Conservation (phyloP, 2,888 invertebrate species). For the Deilephila elpenor region DNA sequence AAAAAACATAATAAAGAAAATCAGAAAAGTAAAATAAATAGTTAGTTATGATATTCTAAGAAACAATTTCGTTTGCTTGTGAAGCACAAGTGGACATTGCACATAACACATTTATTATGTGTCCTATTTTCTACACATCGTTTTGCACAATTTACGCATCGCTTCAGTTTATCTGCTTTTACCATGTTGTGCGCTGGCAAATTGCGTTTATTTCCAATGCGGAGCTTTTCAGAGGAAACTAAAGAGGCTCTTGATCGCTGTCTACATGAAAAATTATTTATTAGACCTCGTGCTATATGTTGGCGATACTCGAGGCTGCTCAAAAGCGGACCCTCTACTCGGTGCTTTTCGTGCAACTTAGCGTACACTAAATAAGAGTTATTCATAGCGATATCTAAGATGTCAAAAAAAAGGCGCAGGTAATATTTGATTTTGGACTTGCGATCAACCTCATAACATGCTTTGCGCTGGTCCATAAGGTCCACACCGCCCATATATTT, state of each 20-base stretch:
- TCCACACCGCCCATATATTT: constrained; percentile 36
- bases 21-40: background rate
- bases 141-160: constrained; percentile 41
- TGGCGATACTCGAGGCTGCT: constrained; percentile 40
- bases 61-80: too few species aligned
- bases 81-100: too few species aligned
- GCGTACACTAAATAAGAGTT: constrained; percentile 31
- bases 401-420: constrained; percentile 38
- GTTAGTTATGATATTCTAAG: too few species aligned
- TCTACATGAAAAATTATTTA: constrained; percentile 40
- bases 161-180: constrained; percentile 41
- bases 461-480: constrained; percentile 37
- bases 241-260: constrained; percentile 39
- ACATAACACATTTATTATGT: too few species aligned
- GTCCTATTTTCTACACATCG: constrained; percentile 35
- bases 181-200: constrained; percentile 39
- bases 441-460: constrained; percentile 40
- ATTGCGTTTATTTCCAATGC: constrained; percentile 39
- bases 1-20: background rate
- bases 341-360: constrained; percentile 33
- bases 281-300: constrained; percentile 40
- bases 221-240: constrained; percentile 39
- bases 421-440: constrained; percentile 41
- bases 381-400: constrained; percentile 37
- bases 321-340: constrained; percentile 34